A percentile compares a stretch with the other conserved stretches of the same genome.
phyloP scores from a whole-genome alignment of 2,888 invertebrate genomes.

The Acheta domesticus region DNA sequence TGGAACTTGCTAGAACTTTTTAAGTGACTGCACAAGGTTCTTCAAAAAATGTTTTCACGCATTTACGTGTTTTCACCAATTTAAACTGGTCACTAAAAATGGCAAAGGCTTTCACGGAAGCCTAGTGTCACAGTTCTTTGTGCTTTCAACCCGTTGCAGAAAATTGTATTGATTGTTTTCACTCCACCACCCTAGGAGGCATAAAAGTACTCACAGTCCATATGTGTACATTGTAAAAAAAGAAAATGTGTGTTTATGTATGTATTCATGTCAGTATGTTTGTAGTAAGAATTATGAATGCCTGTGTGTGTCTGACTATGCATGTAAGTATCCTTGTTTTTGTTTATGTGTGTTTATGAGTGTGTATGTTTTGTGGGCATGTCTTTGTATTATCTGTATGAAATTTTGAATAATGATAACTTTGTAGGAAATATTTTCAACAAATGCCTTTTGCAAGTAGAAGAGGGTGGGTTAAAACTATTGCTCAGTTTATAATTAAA shows the following conservation, averaged over 20 bases:
- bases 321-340: too few species aligned
- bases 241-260: neutral
- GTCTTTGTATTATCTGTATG: too few species aligned
- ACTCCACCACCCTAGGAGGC: conserved; percentile 18
- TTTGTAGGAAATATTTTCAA: too few species aligned
- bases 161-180: neutral
- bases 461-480: conserved; percentile 31
- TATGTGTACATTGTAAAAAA: neutral
- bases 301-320: too few species aligned
- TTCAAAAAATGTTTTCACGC: neutral
- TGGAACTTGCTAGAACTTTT: conserved; percentile 12
- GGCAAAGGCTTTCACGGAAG: neutral
- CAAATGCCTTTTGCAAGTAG: too few species aligned
- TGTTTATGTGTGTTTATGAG: too few species aligned
- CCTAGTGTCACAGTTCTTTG: neutral
- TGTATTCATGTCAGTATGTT: neutral
- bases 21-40: neutral
- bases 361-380: too few species aligned
- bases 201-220: conserved; percentile 4
- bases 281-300: too few species aligned
- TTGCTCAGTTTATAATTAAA: conserved; percentile 32
- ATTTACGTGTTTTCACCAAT: neutral
- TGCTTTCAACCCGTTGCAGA: conserved; percentile 1
- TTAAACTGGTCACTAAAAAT: conserved; percentile 18
- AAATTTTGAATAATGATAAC: too few species aligned